These are phyloP conservation scores for Sebastolobus alascanus DNA, from an alignment of 2,797 vertebrate genomes.

Conservation along the genomic window DNA sequence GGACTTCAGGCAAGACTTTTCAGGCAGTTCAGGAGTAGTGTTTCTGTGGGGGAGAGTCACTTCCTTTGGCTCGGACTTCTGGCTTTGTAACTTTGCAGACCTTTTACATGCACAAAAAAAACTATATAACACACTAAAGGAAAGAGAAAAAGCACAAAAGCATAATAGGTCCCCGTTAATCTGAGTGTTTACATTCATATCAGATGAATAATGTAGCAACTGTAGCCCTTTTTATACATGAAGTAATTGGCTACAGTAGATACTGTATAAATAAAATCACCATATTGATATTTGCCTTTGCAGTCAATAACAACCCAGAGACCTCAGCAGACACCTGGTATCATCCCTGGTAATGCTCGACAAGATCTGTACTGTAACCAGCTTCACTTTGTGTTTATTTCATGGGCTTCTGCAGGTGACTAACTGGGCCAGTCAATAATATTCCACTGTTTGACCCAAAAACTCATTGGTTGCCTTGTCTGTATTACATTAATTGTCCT, in stretches of 20 bases:
- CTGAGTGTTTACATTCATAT: slow-evolving; percentile 25
- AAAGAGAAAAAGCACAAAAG: no score
- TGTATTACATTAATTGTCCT: not conserved
- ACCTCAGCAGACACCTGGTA: not conserved
- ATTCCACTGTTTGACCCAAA: not conserved
- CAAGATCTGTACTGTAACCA: not conserved
- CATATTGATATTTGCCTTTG: not conserved
- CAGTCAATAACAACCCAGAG: not conserved
- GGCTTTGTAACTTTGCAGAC: no score
- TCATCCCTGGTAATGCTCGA: no score
- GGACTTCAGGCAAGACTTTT: no score
- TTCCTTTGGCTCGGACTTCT: no score
- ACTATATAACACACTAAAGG: no score
- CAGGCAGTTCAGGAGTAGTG: no score
- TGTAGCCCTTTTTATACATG: not conserved
- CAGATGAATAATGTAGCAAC: not conserved
- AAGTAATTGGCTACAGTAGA: not conserved
- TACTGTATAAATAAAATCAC: not conserved
- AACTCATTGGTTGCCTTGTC: not conserved
- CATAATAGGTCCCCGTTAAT: not conserved
- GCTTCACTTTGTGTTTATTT: not conserved
- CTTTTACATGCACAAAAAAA: no score
- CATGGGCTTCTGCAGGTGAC: not conserved
- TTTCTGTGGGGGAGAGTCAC: no score
- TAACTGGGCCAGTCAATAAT: not conserved